Conservation (phyloP, 2,888 invertebrate species). For the Athetis lepigone region DNA sequence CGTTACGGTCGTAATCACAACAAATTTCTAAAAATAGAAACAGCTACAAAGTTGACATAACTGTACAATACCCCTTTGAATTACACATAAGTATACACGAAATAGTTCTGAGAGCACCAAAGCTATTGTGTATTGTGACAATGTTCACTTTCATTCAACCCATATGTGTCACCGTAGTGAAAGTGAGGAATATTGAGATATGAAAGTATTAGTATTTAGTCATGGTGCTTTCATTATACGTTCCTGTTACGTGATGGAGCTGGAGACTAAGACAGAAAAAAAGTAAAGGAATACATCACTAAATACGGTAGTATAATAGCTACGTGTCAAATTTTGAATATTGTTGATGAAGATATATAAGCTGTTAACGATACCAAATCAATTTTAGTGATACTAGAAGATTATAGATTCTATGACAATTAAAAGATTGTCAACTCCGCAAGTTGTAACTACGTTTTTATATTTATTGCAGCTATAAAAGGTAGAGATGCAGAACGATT, state of each 20-base stretch:
- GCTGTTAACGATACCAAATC: neutral
- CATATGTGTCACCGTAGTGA: conserved; percentile 80
- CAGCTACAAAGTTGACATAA: conserved; percentile 5
- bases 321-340: neutral
- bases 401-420: conserved; percentile 1
- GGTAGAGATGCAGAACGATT: conserved; percentile 30
- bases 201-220: conserved; percentile 62
- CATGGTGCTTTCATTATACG: conserved; percentile 27
- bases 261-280: neutral
- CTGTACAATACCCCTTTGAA: conserved; percentile 53
- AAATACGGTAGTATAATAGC: neutral
- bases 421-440: conserved; percentile 6
- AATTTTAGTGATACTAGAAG: conserved; percentile 3
- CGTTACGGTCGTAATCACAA: neutral
- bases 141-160: conserved; percentile 82
- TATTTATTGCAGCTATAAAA: conserved; percentile 37
- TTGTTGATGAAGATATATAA: neutral
- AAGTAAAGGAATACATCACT: neutral
- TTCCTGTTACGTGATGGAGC: conserved; percentile 27
- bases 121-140: conserved; percentile 83
- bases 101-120: conserved; percentile 67
- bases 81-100: conserved; percentile 67
- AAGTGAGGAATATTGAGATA: conserved; percentile 72
- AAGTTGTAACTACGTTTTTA: conserved; percentile 13
- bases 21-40: conserved; percentile 13